Evolutionary conservation across 2,797 vertebrate genomes (phyloP), one percentile per base, ranked within the genome.

Genomic region (Spea hammondii): DNA sequence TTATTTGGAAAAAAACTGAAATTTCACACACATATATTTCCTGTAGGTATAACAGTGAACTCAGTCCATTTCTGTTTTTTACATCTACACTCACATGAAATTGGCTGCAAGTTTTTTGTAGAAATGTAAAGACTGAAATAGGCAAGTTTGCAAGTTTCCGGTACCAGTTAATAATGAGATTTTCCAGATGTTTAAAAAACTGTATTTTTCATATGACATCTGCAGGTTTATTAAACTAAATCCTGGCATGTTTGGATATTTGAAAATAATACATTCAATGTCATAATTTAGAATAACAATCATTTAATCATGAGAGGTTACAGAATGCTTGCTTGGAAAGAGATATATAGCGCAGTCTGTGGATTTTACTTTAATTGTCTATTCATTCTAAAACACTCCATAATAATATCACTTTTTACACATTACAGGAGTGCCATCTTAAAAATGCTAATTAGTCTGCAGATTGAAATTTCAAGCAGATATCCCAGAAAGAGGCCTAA

Each of bases 211-310:
- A 45, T 65, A 64, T 69, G 60, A 32, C 68, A 71, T 65, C 48
- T 65, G 14, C 48, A 48, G 50, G 45, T 72, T 72, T 78, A 78
- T 32, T 66, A 78, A 72, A 72, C 72, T n/a, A 57, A 78, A 78
- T 66, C 70, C 44, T 62, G 76, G 54, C 8, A 77, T 54, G 46
- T 46, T 68, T 48, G 10, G 4, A 47, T 66, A 7, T 64, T 10
- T 6, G 14, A 64, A 76, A 32, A 48, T 50, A 55, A 8, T 76
- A 66, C 46, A 62, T 6, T 62, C 14, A 70, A 70, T 77, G 70
- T 69, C 62, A 70, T 44, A 51, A 60, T 53, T 59, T 76, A 17
- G 32, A 17, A 6, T 6, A 60, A 69, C 8, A 14, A 70, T 5
- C 47, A 7, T 60, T 69, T 77, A 32, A 14, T 57, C 45, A 62